Base-by-base conservation (phyloP, 2,888 invertebrate genomes). In the Oscheius sp. region DNA sequence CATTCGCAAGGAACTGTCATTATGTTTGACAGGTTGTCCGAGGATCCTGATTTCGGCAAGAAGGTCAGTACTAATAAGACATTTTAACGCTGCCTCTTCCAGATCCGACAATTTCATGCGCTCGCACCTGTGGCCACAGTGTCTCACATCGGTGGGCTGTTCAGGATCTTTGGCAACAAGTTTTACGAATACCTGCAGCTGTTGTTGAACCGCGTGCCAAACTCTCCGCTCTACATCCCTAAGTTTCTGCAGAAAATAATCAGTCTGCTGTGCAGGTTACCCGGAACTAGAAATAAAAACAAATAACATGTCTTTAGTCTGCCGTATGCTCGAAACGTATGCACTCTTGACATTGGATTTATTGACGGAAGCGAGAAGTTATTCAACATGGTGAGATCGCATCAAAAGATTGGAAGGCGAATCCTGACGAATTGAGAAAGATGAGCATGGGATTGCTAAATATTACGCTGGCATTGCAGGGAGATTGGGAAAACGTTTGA, bases 1-100 rank as follows among this genome's bases (percentile, higher is more conserved):
- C 95, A 96, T 90, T 96, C 96, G 0, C 95, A 96, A 70, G 87
- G 87, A 13, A 87, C 87, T 11, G 78, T 86, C 77, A 87, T 87
- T n/a, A 86, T 87, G 85, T 87, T 87, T 70, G 77, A 85, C 5
- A 73, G 78, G 68, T 74, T 86, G 51, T 71, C 87, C 1, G 77
- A 79, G 37, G 76, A 88, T 55, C 62, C 58, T 11, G 73, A 71
- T 11, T 86, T 86, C 66, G 74, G 74, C 2, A 79, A 75, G 42
- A 86, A 87, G 79, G 85, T 84, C 13, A 50, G 9, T 32, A n/a
- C 53, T 32, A 32, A 53, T 51, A 48, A 60, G 42, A 57, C 1
- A 9, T 32, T 37, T 60, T 37, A 60, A 33, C 35, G 60, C 35
- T 10, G 35, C 60, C 35, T 37, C 60, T 60, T 79, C 66, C 58